Base-by-base conservation (phyloP, 2,797 vertebrate genomes). In the Chelonia mydas region DNA sequence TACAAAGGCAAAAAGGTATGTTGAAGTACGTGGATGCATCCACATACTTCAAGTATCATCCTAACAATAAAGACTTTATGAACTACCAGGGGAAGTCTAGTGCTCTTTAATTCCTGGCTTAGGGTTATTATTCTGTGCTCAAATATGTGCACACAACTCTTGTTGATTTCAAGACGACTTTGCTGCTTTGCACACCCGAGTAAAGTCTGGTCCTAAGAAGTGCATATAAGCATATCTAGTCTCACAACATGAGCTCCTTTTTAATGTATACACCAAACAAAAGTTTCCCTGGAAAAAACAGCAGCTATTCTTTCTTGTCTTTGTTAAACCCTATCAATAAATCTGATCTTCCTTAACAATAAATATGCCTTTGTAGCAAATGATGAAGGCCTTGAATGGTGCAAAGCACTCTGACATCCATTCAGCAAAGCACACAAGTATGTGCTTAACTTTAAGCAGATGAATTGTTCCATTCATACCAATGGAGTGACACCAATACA, bases 391-490 rank as follows among this genome's bases (percentile, higher is more conserved):
- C 9, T 59, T 59, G 1, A n/a, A 17, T 15, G 19, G 11, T 92
- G 47, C 80, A 81, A 84, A 3, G 5, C 10, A 3, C 37, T 82
- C 55, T 86, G 12, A 11, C 83, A 53, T 5, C 33, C 74, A 33
- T 31, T 77, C 7, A 81, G 3, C 5, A 15, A 31, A 1, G 11
- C 31, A 2, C 3, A 0, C 23, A 0, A 16, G 2, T 45, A 21
- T 17, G 2, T 6, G 3, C 2, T 72, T 25, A n/a, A 53, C 50
- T 81, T 74, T 41, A 91, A 81, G 47, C 37, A 65, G 13, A 1
- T 49, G 21, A 65, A 2, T 59, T 27, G 11, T 45, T 27, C 23
- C 72, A 37, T 68, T 68, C 65, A 68, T 21, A 37, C 37, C n/a
- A 74, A 25, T 74, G 54, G 49, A 88, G 9, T 81, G 84, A 86